Evolutionary conservation across 2,113 vertebrate species (phyloP).

Genomic region (Silurus asotus): DNA sequence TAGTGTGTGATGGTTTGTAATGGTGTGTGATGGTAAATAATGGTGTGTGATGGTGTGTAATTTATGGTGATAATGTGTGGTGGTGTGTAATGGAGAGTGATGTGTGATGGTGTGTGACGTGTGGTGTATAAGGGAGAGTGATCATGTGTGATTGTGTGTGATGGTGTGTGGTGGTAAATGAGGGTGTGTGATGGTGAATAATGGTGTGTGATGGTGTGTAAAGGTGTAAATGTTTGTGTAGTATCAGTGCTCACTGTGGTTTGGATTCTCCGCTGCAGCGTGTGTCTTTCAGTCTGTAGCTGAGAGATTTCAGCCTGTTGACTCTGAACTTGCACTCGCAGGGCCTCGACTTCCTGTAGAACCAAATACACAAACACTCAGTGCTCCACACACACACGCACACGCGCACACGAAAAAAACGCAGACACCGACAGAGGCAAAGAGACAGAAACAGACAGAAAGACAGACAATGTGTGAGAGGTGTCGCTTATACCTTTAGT

Average conservation of each 20-base stretch:
- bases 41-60: too few species aligned
- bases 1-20: too few species aligned
- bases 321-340: constrained; percentile 78
- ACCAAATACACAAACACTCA: background rate
- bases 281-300: constrained; percentile 81
- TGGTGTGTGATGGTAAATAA: too few species aligned
- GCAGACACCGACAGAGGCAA: background rate
- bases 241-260: constrained; percentile 60
- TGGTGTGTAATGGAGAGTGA: background rate
- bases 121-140: too few species aligned
- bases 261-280: constrained; percentile 74
- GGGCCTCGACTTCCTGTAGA: constrained; percentile 79
- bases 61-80: too few species aligned
- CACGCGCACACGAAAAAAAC: background rate
- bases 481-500: constrained; percentile 72
- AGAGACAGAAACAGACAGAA: background rate
- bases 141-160: background rate
- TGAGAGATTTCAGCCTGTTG: constrained; percentile 80
- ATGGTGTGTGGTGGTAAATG: too few species aligned
- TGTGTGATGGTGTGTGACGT: too few species aligned
- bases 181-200: background rate
- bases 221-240: background rate
- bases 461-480: background rate
- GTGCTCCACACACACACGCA: background rate
- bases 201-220: background rate